These are phyloP conservation scores for Pyrgilauda ruficollis DNA, from an alignment of 2,113 vertebrate species.

Conservation along the genomic window DNA sequence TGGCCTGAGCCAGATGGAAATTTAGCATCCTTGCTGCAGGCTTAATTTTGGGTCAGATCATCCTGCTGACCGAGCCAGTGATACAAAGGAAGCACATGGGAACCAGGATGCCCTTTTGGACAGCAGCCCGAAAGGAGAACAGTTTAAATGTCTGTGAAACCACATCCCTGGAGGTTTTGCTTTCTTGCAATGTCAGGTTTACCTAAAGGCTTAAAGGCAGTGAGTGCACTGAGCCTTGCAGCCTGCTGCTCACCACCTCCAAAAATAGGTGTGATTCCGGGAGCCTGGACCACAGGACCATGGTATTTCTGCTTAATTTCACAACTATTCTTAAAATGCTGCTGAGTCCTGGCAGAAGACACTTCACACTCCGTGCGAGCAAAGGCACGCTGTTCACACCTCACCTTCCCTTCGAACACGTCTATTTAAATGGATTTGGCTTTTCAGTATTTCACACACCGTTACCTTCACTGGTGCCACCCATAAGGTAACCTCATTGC, in stretches of 20 bases:
- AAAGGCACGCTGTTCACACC: not conserved
- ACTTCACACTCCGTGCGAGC: not conserved
- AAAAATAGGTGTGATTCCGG: not conserved
- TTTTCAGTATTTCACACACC: not conserved
- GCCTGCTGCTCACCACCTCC: not conserved
- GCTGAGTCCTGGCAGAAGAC: not conserved
- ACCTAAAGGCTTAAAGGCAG: not conserved
- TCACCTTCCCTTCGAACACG: not conserved
- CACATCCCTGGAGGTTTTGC: not conserved
- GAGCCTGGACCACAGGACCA: not conserved
- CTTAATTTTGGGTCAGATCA: not conserved
- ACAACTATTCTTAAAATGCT: not conserved
- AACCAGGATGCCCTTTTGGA: not conserved
- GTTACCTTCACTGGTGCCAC: not conserved
- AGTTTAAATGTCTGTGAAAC: not conserved
- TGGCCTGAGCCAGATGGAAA: not conserved
- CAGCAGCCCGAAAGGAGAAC: not conserved
- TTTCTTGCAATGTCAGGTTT: not conserved
- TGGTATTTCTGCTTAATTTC: not conserved
- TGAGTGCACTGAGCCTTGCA: not conserved
- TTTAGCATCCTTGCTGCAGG: not conserved
- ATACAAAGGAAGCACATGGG: not conserved
- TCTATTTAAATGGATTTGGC: not conserved
- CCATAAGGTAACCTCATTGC: not conserved
- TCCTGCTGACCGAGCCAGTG: not conserved